Base-by-base conservation (phyloP, 2,113 vertebrate species). In the Corydoras sp. region DNA sequence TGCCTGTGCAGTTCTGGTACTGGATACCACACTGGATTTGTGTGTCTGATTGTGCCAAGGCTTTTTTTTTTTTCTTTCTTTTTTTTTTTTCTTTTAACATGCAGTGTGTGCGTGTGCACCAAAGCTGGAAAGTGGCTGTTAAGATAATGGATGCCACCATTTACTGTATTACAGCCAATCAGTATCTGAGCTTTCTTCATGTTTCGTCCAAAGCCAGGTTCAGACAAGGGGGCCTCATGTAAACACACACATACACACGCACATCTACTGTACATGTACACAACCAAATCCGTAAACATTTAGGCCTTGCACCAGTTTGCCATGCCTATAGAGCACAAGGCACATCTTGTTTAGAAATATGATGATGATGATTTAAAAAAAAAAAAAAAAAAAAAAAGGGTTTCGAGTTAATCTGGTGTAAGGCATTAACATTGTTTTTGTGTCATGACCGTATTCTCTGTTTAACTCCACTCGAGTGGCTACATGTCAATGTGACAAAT, bases 1-100 rank as follows among this genome's bases (percentile, higher is more conserved):
- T 79, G 78, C 76, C 85, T 80, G 81, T 82, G 76, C 75, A 82
- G 85, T 82, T 82, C 72, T 61, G 76, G 59, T 68, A 71, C 68
- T 71, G n/a, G 12, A 61, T 55, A 18, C 68, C 65, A 66, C 72
- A 66, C 80, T 79, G 59, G 51, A n/a, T 50, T 49, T 76, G 63
- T 72, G 62, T 81, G 77, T 80, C 78, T 71, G 82, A 83, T 81
- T 80, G 82, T 65, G 70, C 74, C 68, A 76, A 70, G 68, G 24
- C 31, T 69, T 59, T 11, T 67, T 14, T 24, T 55, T 70, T 68
- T 54, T 56, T 3, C 3, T 53, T 66, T 53, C 50, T 58, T 30
- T 50, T 31, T 65, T 68, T 53, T 49, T 51, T 58, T 71, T 50
- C 32, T 53, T 49, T 72, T 71, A 61, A 61, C 59, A 71, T 69